phyloP scores from a whole-genome alignment of 1,140 invertebrate genomes.

The Lasaia peninsularis region DNA sequence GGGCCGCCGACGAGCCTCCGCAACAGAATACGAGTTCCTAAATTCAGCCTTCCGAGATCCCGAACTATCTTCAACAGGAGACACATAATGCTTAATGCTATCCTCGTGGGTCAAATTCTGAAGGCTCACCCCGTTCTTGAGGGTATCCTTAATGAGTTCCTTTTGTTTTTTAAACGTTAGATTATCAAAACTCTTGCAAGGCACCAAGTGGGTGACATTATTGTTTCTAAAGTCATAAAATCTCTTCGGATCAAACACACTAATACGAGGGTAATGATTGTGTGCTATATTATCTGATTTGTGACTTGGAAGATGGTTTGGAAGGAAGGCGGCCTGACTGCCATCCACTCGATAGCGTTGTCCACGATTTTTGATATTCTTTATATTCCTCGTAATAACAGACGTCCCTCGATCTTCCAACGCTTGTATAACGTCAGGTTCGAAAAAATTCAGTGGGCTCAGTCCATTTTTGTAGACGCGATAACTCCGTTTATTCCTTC shows the following conservation, averaged over 20 bases:
- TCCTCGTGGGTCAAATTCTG: constrained; percentile 61
- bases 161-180: constrained; percentile 45
- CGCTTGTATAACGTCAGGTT: constrained; percentile 47
- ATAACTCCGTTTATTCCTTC: constrained; percentile 74
- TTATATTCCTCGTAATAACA: constrained; percentile 65
- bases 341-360: constrained; percentile 45
- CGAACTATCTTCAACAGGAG: constrained; percentile 42
- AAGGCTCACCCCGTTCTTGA: constrained; percentile 57
- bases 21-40: constrained; percentile 61
- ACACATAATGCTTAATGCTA: constrained; percentile 54
- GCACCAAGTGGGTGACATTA: constrained; percentile 45
- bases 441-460: constrained; percentile 42
- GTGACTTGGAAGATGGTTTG: constrained; percentile 23
- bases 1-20: constrained; percentile 49
- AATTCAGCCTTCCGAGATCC: constrained; percentile 40
- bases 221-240: constrained; percentile 64
- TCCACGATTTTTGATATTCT: constrained; percentile 60
- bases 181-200: constrained; percentile 70
- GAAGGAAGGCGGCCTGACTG: constrained; percentile 16
- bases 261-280: constrained; percentile 45
- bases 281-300: constrained; percentile 44
- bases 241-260: constrained; percentile 54
- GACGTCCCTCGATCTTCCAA: constrained; percentile 60
- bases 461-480: constrained; percentile 71
- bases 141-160: constrained; percentile 37